A percentile compares a stretch with the other conserved stretches of the same genome.
These are phyloP conservation scores for Monomorium pharaonis DNA, from an alignment of 1,140 invertebrate species.

Conservation along the genomic window DNA sequence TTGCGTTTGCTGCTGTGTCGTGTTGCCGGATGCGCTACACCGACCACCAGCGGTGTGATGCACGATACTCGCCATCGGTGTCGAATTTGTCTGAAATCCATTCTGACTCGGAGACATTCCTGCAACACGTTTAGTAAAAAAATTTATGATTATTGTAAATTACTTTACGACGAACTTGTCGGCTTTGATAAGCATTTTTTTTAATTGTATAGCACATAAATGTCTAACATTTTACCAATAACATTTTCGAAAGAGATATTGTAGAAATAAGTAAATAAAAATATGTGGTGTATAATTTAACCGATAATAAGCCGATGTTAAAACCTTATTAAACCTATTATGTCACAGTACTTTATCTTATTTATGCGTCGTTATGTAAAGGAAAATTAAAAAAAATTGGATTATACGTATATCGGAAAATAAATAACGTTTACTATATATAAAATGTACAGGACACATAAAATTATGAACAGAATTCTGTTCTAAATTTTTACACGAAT, in stretches of 20 bases:
- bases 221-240: neutral
- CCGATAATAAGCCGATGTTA: neutral
- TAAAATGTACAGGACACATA: neutral
- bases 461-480: neutral
- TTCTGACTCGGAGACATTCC: slow-evolving; percentile 84
- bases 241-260: neutral
- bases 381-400: neutral
- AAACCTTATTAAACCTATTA: neutral
- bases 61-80: slow-evolving; percentile 59
- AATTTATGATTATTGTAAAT: neutral
- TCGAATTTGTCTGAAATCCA: slow-evolving; percentile 71
- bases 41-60: slow-evolving; percentile 78
- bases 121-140: slow-evolving; percentile 55
- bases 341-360: neutral
- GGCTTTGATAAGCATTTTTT: too few relatives aligned
- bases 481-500: neutral
- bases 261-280: neutral
- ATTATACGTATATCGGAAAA: neutral
- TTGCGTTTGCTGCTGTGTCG: slow-evolving; percentile 76
- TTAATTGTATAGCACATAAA: neutral
- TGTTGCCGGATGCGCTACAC: slow-evolving; percentile 79
- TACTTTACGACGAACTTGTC: neutral
- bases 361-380: neutral
- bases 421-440: neutral
- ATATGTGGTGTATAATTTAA: neutral